A percentile compares a stretch with the other conserved stretches of the same genome.
Evolutionary conservation across 1,140 invertebrate genomes (phyloP).

Genomic region (Monochamus saltuarius): DNA sequence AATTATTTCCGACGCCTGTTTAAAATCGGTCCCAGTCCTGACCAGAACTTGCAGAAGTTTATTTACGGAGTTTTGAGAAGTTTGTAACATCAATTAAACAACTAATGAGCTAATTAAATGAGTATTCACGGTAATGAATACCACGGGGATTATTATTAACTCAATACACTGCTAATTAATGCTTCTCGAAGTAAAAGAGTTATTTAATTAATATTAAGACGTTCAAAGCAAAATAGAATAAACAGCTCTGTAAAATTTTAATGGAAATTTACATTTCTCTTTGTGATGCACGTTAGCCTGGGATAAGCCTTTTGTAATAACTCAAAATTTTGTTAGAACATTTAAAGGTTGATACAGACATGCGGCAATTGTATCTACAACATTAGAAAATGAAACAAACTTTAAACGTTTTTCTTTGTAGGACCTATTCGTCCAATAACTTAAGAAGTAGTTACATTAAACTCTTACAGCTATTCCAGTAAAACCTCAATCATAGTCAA

Average conservation of each 20-base stretch:
- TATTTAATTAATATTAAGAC: conserved; percentile 41
- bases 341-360: too few species aligned
- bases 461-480: too few species aligned
- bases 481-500: too few species aligned
- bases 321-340: neutral
- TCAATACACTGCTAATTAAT: conserved; percentile 51
- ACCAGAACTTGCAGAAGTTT: conserved; percentile 41
- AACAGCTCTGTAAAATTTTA: conserved; percentile 16
- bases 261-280: conserved; percentile 3
- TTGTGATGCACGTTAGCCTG: neutral
- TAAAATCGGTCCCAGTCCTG: conserved; percentile 10
- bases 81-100: conserved; percentile 53
- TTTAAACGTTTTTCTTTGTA: too few species aligned
- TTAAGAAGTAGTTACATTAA: too few species aligned
- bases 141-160: conserved; percentile 51
- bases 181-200: conserved; percentile 42
- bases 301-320: conserved; percentile 1
- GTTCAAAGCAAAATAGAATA: conserved; percentile 27
- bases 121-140: conserved; percentile 53
- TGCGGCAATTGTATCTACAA: too few species aligned
- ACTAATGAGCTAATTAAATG: conserved; percentile 54
- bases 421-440: too few species aligned
- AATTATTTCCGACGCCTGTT: too few species aligned
- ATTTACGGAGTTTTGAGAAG: conserved; percentile 44
- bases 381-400: too few species aligned